phyloP scores from a whole-genome alignment of 2,888 invertebrate species.

The Hecatera dysodea region DNA sequence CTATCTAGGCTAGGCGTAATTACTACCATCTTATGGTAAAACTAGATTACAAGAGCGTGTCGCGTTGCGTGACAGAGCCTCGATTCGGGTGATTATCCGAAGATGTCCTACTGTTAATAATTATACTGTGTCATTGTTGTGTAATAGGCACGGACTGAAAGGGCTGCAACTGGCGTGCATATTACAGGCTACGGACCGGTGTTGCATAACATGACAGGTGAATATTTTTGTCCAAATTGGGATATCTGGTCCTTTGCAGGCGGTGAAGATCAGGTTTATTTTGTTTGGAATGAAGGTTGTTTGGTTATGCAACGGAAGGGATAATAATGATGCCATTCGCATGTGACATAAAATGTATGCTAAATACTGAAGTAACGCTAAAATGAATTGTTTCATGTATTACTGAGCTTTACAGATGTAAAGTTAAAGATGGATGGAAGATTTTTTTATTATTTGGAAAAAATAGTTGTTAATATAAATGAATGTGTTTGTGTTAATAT shows the following conservation, averaged over 20 bases:
- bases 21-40: background rate
- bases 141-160: slow-evolving; percentile 29
- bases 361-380: background rate
- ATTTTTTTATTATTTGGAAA: too few species aligned
- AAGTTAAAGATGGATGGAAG: background rate
- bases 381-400: background rate
- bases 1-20: background rate
- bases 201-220: slow-evolving; percentile 43
- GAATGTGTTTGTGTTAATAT: too few species aligned
- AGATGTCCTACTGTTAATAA: slow-evolving; percentile 13
- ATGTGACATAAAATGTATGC: background rate
- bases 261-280: slow-evolving; percentile 22
- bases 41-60: background rate
- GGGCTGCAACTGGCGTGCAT: slow-evolving; percentile 58
- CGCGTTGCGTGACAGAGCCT: accelerated
- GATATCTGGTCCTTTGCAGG: slow-evolving; percentile 10
- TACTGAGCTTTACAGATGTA: background rate
- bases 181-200: slow-evolving; percentile 30
- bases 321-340: background rate
- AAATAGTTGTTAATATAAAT: too few species aligned
- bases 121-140: slow-evolving; percentile 14
- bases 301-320: background rate
- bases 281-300: background rate
- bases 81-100: background rate
- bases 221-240: slow-evolving; percentile 19